phyloP scores from a whole-genome alignment of 2,888 invertebrate species.

The Ochropacha duplaris region DNA sequence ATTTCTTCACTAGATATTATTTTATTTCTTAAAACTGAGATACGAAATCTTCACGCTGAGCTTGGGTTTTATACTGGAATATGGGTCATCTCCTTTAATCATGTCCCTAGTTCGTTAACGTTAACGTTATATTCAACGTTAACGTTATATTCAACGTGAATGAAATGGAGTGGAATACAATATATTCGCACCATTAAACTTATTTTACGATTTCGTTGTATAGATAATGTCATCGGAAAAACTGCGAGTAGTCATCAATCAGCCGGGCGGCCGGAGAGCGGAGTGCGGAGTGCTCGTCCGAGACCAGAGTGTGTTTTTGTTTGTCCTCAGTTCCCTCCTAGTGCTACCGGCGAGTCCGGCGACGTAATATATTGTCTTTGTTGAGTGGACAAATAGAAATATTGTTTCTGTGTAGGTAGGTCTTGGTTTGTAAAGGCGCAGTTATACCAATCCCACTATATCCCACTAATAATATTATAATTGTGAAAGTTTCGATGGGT shows the following conservation, averaged over 20 bases:
- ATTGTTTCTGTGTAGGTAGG: neutral
- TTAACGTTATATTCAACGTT: too few species aligned
- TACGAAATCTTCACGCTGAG: too few species aligned
- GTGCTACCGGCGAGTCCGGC: constrained; percentile 12
- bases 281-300: constrained; percentile 16
- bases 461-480: too few species aligned
- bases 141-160: constrained; percentile 14
- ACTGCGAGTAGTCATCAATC: constrained; percentile 51
- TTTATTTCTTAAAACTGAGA: too few species aligned
- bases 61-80: too few species aligned
- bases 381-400: constrained; percentile 21
- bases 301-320: constrained; percentile 40
- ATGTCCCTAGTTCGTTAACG: too few species aligned
- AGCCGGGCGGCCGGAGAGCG: constrained; percentile 24
- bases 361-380: constrained; percentile 21
- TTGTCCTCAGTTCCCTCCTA: constrained; percentile 31
- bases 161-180: constrained; percentile 35
- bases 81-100: too few species aligned
- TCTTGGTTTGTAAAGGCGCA: neutral
- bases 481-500: too few species aligned
- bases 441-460: too few species aligned
- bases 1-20: too few species aligned
- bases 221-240: constrained; percentile 50
- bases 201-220: constrained; percentile 40
- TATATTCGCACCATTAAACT: constrained; percentile 38